Conservation (phyloP, 2,113 vertebrate genomes). For the Ivindomyrus marchei region DNA sequence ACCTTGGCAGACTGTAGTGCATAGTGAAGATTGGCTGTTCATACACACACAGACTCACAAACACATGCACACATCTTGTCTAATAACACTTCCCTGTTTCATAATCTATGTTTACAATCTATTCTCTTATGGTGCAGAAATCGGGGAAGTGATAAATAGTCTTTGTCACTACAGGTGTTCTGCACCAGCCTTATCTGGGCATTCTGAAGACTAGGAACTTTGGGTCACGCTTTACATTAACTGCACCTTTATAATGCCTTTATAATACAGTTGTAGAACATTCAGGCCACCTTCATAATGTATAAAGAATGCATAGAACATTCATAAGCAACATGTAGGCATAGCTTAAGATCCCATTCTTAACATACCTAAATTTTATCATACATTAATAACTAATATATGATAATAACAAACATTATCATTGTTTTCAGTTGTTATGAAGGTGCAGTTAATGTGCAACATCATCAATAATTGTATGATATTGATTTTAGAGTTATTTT, state of each 20-base stretch:
- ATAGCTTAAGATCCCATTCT: not conserved
- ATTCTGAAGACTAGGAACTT: not conserved
- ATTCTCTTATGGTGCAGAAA: not conserved
- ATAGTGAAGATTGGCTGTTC: not conserved
- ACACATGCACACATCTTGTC: not conserved
- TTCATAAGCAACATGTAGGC: not conserved
- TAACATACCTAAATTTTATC: not conserved
- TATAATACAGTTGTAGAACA: not conserved
- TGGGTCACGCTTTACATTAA: not conserved
- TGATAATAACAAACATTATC: not conserved
- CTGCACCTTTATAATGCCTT: not conserved
- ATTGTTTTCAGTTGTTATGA: not conserved
- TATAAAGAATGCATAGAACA: not conserved
- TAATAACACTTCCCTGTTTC: not conserved
- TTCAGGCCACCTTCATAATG: not conserved
- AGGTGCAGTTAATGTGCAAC: not conserved
- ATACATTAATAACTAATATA: not conserved
- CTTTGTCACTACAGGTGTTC: not conserved
- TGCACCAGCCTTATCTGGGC: not conserved
- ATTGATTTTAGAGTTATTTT: not conserved
- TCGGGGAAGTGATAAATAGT: not conserved
- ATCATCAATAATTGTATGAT: not conserved
- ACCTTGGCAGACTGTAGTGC: not conserved
- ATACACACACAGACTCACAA: not conserved
- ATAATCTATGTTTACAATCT: not conserved